Percentiles rank a stretch among this genome's conserved stretches.
Evolutionary conservation across 1,140 invertebrate genomes (phyloP).

Genomic region (Dreissena polymorpha): DNA sequence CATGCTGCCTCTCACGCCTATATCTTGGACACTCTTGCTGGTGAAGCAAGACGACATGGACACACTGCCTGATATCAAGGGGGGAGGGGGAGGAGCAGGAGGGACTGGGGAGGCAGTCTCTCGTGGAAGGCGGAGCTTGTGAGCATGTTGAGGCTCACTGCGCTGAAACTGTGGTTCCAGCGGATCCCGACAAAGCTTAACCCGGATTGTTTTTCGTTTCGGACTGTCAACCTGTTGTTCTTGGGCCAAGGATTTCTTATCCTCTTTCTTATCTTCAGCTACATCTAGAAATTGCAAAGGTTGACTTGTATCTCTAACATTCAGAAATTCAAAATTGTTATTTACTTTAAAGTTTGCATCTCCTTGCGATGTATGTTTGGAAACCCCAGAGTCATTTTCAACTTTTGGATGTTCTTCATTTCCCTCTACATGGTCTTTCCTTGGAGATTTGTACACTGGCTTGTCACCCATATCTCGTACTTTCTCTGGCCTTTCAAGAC

Average conservation of each 20-base stretch:
- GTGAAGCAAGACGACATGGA: neutral
- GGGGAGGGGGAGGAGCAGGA: conserved; percentile 39
- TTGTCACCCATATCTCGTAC: neutral
- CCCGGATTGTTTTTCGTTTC: conserved; percentile 44
- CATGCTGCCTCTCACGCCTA: conserved; percentile 22
- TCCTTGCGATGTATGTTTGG: neutral
- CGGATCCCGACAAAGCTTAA: conserved; percentile 41
- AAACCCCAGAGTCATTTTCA: neutral
- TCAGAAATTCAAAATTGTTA: neutral
- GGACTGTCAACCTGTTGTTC: conserved; percentile 8
- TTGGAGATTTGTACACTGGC: too few species aligned
- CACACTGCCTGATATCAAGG: neutral
- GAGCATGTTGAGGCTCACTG: too few species aligned
- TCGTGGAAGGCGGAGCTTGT: neutral
- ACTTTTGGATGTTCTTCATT: neutral
- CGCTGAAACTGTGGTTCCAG: neutral
- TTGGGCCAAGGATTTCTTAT: neutral
- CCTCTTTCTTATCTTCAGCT: neutral
- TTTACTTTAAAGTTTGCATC: neutral
- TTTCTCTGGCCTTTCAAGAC: neutral
- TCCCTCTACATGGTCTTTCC: neutral
- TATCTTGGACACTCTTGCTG: conserved; percentile 11
- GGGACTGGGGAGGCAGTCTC: conserved; percentile 34
- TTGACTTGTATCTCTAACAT: too few species aligned
- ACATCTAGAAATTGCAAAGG: neutral